Evolutionary conservation across 35 echinoderm and acorn worm species (phyloP).

Genomic region (Stichopus chloronotus): DNA sequence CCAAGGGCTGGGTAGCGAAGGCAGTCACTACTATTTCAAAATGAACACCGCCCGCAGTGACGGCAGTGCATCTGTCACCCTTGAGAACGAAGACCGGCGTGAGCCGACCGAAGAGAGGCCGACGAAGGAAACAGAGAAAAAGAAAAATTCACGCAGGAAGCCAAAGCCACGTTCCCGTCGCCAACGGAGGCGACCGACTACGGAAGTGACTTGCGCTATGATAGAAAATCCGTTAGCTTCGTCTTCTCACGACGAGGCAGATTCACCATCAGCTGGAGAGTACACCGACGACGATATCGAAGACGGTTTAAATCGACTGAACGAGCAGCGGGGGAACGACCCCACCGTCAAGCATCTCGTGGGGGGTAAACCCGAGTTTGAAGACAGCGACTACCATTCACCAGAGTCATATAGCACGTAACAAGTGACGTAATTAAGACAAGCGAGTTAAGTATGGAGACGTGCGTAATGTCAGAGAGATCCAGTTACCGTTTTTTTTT

Average conservation of each 20-base stretch:
- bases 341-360: not conserved
- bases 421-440: not conserved
- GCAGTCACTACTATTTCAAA: constrained; percentile 41
- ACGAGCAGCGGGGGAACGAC: too few species aligned
- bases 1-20: not conserved
- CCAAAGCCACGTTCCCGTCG: constrained; percentile 43
- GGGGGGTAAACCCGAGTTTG: not conserved
- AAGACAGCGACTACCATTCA: constrained; percentile 36
- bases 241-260: constrained; percentile 17
- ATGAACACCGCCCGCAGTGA: not conserved
- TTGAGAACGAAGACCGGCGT: not conserved
- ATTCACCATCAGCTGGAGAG: not conserved
- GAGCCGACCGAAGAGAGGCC: not conserved
- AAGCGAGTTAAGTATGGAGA: not conserved
- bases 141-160: constrained; percentile 20
- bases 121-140: not conserved
- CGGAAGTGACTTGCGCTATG: constrained; percentile 30
- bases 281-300: constrained; percentile 58
- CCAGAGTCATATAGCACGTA: constrained; percentile 3
- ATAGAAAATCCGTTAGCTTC: not conserved
- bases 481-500: too few species aligned
- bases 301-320: constrained; percentile 25
- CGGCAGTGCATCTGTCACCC: not conserved
- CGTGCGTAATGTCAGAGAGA: too few species aligned
- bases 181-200: constrained; percentile 2